Evolutionary conservation across 1,140 invertebrate genomes (phyloP).

Genomic region (Drosophila athabasca): DNA sequence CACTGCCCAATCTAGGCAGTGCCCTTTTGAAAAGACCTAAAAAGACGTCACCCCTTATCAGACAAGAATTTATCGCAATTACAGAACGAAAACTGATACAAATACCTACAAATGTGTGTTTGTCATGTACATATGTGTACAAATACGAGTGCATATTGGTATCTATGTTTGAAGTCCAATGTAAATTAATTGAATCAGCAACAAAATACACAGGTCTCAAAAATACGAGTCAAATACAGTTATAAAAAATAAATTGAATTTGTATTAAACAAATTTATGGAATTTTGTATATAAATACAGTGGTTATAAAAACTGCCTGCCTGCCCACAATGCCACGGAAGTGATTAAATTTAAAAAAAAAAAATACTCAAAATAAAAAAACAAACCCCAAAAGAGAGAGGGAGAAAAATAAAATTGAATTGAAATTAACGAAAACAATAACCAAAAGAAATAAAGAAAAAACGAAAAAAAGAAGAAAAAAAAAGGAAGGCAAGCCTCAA

Average conservation of each 20-base stretch:
- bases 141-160: too few species aligned
- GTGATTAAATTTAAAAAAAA: conserved; percentile 46
- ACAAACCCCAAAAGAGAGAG: neutral
- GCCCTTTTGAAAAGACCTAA: too few species aligned
- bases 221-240: conserved; percentile 15
- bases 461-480: conserved; percentile 24
- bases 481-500: conserved; percentile 32
- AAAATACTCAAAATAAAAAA: conserved; percentile 19
- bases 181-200: conserved; percentile 39
- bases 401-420: conserved; percentile 51
- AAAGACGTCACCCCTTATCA: too few species aligned
- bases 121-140: too few species aligned
- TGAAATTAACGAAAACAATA: conserved; percentile 41
- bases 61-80: too few species aligned
- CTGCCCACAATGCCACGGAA: conserved; percentile 44
- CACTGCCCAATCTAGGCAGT: too few species aligned
- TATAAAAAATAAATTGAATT: neutral
- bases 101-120: too few species aligned
- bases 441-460: conserved; percentile 19
- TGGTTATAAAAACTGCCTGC: conserved; percentile 5
- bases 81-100: too few species aligned
- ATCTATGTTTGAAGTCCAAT: conserved; percentile 20
- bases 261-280: neutral
- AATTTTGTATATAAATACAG: neutral
- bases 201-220: conserved; percentile 9